A percentile compares a stretch with the other conserved stretches of the same genome.
Conservation (phyloP, 1,140 invertebrate species). For the Plutomurus gul region DNA sequence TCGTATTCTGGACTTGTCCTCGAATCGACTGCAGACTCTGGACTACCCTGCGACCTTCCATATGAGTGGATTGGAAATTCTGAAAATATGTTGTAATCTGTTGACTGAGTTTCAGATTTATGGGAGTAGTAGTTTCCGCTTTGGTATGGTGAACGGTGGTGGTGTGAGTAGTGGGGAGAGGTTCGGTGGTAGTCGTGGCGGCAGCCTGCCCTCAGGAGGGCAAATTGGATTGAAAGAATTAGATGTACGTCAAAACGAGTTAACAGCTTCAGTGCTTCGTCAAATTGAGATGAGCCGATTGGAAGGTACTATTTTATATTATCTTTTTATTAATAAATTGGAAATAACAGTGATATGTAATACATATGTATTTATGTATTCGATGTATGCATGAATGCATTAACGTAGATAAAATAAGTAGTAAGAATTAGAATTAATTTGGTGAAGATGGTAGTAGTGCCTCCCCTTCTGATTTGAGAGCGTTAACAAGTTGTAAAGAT, state of each 20-base stretch:
- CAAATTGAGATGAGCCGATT: conserved; percentile 73
- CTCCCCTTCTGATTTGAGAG: too few species aligned
- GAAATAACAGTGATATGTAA: too few species aligned
- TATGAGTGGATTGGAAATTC: conserved; percentile 55
- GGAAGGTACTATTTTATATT: too few species aligned
- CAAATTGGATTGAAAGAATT: conserved; percentile 70
- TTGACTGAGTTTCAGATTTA: conserved; percentile 44
- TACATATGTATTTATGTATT: too few species aligned
- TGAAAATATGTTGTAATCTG: conserved; percentile 53
- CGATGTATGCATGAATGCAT: too few species aligned
- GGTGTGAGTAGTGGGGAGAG: conserved; percentile 60
- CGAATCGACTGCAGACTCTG: conserved; percentile 64
- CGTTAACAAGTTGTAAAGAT: too few species aligned
- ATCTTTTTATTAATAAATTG: too few species aligned
- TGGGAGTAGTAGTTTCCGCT: background rate
- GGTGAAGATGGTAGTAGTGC: too few species aligned
- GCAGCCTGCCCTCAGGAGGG: conserved; percentile 55
- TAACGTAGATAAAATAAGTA: too few species aligned
- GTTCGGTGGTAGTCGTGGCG: conserved; percentile 65
- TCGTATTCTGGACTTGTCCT: conserved; percentile 66
- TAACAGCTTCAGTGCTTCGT: conserved; percentile 59
- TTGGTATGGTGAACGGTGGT: conserved; percentile 56
- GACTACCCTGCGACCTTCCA: conserved; percentile 58
- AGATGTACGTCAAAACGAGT: conserved; percentile 72
- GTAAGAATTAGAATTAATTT: too few species aligned